These are phyloP conservation scores for Embiotoca jacksoni DNA, from an alignment of 2,113 vertebrate genomes.

Conservation along the genomic window DNA sequence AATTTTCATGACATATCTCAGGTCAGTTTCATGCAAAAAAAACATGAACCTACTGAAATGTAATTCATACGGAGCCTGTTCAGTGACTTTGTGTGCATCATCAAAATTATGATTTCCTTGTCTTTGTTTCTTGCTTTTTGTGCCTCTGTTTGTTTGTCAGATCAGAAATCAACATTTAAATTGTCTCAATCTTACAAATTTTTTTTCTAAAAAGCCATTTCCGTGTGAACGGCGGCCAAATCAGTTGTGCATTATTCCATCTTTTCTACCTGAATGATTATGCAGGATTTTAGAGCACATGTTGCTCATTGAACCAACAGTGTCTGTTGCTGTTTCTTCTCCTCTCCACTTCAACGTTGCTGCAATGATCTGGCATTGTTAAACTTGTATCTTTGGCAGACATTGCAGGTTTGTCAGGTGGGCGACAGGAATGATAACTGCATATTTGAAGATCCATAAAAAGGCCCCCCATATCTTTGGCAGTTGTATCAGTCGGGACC, in stretches of 20 bases:
- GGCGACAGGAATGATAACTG: conserved; percentile 56
- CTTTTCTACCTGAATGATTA: not conserved
- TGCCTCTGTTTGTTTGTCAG: conserved; percentile 11
- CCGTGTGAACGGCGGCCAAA: not conserved
- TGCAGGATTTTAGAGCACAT: conserved; percentile 31
- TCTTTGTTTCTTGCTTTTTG: conserved; percentile 13
- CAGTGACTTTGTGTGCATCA: too few species aligned
- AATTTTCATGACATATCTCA: not conserved
- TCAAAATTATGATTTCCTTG: too few species aligned
- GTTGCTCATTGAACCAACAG: conserved; percentile 36
- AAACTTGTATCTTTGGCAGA: conserved; percentile 74
- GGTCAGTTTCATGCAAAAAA: not conserved
- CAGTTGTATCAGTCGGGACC: conserved; percentile 56
- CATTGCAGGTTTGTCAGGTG: conserved; percentile 65
- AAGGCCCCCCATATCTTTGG: conserved; percentile 53
- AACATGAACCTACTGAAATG: not conserved
- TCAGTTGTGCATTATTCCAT: not conserved
- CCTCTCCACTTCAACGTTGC: conserved; percentile 20
- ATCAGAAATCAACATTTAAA: conserved; percentile 34
- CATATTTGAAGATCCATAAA: conserved; percentile 75
- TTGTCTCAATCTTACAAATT: not conserved
- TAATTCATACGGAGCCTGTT: not conserved
- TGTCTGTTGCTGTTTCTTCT: conserved; percentile 1
- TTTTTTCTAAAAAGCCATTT: not conserved
- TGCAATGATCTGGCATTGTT: conserved; percentile 54